These are phyloP conservation scores for Rhinogobius similis DNA, from an alignment of 2,113 vertebrate species.

Conservation along the genomic window DNA sequence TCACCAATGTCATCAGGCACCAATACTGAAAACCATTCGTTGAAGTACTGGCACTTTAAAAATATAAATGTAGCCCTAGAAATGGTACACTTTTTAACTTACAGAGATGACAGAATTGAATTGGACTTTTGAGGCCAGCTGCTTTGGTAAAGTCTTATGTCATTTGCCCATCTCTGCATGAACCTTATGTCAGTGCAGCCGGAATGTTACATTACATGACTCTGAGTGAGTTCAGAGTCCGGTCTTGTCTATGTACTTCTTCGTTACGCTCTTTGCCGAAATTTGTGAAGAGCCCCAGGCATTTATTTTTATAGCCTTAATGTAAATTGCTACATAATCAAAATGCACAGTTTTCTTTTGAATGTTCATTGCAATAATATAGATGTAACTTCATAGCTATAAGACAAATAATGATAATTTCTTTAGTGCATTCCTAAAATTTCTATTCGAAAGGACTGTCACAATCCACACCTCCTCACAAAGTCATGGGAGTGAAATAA, in stretches of 20 bases:
- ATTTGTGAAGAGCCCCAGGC: slow-evolving; percentile 4
- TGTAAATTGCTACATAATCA: background rate
- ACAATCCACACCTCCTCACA: background rate
- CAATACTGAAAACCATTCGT: too few relatives aligned
- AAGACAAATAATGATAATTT: background rate
- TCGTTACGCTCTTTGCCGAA: slow-evolving; percentile 26
- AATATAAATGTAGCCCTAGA: too few relatives aligned
- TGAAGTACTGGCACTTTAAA: too few relatives aligned
- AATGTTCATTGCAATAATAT: background rate
- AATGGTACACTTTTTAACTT: too few relatives aligned
- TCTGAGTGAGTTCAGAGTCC: slow-evolving; percentile 9
- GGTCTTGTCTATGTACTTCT: slow-evolving; percentile 2
- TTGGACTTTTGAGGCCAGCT: too few relatives aligned
- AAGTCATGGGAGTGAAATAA: background rate
- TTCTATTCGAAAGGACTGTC: background rate
- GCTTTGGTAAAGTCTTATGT: too few relatives aligned
- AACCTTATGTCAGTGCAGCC: slow-evolving; percentile 4
- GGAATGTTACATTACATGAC: slow-evolving; percentile 17
- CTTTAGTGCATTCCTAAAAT: background rate
- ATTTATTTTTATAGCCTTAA: background rate
- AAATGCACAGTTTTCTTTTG: background rate
- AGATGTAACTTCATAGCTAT: background rate
- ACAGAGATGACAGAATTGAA: too few relatives aligned
- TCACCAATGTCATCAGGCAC: too few relatives aligned
- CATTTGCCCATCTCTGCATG: too few relatives aligned